A percentile compares a stretch with the other conserved stretches of the same genome.
Evolutionary conservation across 2,888 invertebrate genomes (phyloP).

Genomic region (Alloplasta piceator): DNA sequence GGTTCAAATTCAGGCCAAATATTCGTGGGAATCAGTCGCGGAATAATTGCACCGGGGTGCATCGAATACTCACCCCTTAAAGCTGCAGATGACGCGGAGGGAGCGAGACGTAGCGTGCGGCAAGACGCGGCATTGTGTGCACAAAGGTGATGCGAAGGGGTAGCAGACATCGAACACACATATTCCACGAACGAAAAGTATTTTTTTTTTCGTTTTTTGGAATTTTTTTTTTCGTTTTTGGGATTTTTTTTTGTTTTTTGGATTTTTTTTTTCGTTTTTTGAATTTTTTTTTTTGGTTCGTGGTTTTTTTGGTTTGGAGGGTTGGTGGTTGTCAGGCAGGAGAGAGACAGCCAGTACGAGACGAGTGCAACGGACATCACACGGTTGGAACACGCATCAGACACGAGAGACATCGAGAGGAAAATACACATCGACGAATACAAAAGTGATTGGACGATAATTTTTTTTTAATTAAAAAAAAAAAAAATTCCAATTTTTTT

Average conservation of each 20-base stretch:
- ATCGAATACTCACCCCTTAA: conserved; percentile 81
- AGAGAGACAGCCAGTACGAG: conserved; percentile 76
- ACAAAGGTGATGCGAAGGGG: conserved; percentile 80
- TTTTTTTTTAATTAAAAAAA: no score
- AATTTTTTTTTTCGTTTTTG: conserved; percentile 58
- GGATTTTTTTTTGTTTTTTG: conserved; percentile 60
- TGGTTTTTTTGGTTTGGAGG: conserved; percentile 60
- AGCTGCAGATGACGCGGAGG: conserved; percentile 76
- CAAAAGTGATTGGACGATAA: conserved; percentile 65
- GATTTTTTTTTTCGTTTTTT: conserved; percentile 66
- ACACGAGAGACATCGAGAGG: conserved; percentile 74
- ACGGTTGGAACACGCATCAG: conserved; percentile 76
- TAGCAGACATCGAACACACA: conserved; percentile 81
- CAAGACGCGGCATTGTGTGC: conserved; percentile 77
- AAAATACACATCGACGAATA: conserved; percentile 75
- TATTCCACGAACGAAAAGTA: conserved; percentile 76
- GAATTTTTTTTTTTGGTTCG: conserved; percentile 59
- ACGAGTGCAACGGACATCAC: conserved; percentile 75
- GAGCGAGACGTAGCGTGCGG: conserved; percentile 76
- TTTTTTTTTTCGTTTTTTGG: conserved; percentile 47
- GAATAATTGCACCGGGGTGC: conserved; percentile 63
- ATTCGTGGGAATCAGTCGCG: neutral
- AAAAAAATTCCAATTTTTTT: no score
- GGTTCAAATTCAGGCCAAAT: no score
- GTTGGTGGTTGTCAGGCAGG: conserved; percentile 78